Conservation (phyloP, 2,113 vertebrate species). For the Pavo muticus region DNA sequence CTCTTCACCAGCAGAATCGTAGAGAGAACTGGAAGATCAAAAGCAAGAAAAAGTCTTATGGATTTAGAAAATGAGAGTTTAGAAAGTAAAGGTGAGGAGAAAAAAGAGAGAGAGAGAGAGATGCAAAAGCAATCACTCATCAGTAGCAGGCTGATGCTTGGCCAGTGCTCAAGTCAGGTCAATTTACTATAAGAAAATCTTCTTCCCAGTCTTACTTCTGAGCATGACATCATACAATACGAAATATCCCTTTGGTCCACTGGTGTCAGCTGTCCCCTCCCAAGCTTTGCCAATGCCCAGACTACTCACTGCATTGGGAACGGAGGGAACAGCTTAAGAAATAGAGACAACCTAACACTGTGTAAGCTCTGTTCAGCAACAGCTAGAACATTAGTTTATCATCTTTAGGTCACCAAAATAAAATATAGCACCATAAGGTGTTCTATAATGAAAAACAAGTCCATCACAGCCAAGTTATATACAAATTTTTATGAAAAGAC, state of each 20-base stretch:
- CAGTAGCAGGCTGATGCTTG: not conserved
- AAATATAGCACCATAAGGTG: not conserved
- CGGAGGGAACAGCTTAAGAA: not conserved
- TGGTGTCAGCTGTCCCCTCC: not conserved
- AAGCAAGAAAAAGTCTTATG: not conserved
- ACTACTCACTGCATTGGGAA: not conserved
- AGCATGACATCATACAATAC: accelerated
- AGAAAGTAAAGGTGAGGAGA: accelerated
- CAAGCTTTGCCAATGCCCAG: not conserved
- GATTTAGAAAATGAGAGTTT: not conserved
- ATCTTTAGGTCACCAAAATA: not conserved
- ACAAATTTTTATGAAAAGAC: not conserved
- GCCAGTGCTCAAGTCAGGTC: not conserved
- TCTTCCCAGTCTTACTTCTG: not conserved
- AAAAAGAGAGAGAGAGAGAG: not conserved
- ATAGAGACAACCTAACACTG: not conserved
- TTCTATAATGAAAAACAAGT: not conserved
- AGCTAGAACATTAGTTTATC: not conserved
- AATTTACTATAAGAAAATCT: not conserved
- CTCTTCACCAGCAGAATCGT: not conserved
- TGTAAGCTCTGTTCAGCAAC: not conserved
- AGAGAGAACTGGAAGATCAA: accelerated
- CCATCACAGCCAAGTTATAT: not conserved
- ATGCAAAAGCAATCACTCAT: not conserved
- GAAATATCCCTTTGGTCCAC: not conserved